These are phyloP conservation scores for Drosophila neonasuta DNA, from an alignment of 2,888 invertebrate species.

Conservation along the genomic window DNA sequence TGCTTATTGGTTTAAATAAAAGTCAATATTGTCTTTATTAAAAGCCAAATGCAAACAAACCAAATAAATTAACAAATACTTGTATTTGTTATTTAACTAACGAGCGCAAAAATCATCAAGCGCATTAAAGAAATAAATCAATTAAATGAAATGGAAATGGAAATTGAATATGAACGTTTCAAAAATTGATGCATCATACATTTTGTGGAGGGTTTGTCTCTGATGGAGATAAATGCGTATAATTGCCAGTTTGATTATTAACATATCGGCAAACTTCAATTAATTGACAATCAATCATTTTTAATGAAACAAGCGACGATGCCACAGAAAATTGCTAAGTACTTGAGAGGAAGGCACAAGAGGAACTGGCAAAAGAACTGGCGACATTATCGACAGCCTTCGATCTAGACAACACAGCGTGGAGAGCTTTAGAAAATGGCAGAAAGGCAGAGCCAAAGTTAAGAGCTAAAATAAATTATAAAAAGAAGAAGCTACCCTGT, in stretches of 20 bases:
- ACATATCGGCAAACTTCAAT: constrained; percentile 79
- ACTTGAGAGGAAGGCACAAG: constrained; percentile 6
- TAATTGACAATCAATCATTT: constrained; percentile 80
- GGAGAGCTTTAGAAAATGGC: constrained; percentile 25
- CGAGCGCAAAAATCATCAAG: constrained; percentile 18
- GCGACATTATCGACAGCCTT: constrained; percentile 67
- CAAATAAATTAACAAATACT: constrained; percentile 36
- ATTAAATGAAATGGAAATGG: constrained; percentile 18
- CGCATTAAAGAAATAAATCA: constrained; percentile 22
- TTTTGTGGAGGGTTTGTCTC: constrained; percentile 1
- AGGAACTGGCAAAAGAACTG: constrained; percentile 39
- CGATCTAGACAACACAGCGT: constrained; percentile 61
- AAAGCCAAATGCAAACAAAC: constrained; percentile 40
- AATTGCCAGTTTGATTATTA: constrained; percentile 67
- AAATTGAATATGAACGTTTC: constrained; percentile 3
- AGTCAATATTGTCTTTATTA: constrained; percentile 43
- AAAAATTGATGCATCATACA: neutral
- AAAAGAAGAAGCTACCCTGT: constrained; percentile 6
- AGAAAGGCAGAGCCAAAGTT: constrained; percentile 8
- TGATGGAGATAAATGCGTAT: constrained; percentile 38
- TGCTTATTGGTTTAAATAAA: constrained; percentile 34
- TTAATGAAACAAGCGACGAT: constrained; percentile 71
- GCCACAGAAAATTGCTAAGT: constrained; percentile 26
- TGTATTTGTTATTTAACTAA: constrained; percentile 27
- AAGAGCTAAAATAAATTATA: neutral